Conservation (phyloP, 2,797 vertebrate genomes). For the Esox lucius region DNA sequence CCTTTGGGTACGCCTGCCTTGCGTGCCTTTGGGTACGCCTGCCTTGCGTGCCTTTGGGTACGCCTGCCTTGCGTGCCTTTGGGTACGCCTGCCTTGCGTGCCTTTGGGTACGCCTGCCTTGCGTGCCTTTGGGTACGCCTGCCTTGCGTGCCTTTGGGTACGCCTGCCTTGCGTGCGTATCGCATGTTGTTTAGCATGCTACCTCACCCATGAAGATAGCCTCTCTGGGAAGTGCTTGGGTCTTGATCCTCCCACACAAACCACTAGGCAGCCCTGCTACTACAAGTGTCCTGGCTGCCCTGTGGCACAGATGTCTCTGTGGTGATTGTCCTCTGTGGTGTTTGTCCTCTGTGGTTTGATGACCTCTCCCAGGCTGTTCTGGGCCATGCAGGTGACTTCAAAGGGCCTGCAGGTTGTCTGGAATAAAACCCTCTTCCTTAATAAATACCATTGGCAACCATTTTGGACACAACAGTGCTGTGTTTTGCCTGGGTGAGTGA, state of each 20-base stretch:
- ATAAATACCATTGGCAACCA: neutral
- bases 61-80: no score
- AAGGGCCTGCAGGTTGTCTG: neutral
- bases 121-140: no score
- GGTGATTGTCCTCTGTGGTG: no score
- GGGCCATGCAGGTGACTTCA: neutral
- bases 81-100: no score
- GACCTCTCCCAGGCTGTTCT: neutral
- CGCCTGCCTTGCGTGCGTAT: neutral
- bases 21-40: no score
- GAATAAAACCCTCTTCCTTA: no score
- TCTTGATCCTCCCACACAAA: neutral
- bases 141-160: no score
- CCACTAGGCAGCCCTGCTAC: neutral
- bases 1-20: no score
- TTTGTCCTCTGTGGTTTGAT: neutral
- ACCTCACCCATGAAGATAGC: neutral
- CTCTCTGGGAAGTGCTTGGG: neutral
- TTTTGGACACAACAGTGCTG: neutral
- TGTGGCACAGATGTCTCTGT: neutral
- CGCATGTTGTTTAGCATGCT: neutral
- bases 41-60: no score
- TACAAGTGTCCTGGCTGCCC: neutral
- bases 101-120: no score
- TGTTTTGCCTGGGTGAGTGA: neutral